Percentiles rank a stretch among this genome's conserved stretches.
These are phyloP conservation scores for Synanthedon andrenaeformis DNA, from an alignment of 2,888 invertebrate genomes.

Conservation along the genomic window DNA sequence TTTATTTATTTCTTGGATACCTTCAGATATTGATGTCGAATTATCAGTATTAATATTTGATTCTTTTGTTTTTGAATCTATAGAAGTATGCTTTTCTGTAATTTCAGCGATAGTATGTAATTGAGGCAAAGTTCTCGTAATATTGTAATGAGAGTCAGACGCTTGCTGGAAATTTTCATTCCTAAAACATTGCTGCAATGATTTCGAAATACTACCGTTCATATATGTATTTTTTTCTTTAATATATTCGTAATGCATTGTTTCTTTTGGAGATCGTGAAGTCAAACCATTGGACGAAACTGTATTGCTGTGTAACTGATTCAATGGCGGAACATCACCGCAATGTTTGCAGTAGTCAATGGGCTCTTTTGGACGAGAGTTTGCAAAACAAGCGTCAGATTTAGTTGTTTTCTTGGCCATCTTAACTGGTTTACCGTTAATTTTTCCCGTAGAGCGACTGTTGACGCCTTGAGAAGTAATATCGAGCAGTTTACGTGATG, in stretches of 20 bases:
- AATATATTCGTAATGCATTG: not conserved
- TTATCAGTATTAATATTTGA: constrained; percentile 16
- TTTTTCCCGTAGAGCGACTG: constrained; percentile 28
- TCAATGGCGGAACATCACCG: constrained; percentile 24
- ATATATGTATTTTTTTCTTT: constrained; percentile 3
- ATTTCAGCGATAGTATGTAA: constrained; percentile 45
- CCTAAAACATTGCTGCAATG: constrained; percentile 41
- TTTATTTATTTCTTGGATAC: constrained; percentile 36
- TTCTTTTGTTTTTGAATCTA: too few species aligned
- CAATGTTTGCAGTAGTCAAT: constrained; percentile 25
- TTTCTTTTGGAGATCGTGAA: not conserved
- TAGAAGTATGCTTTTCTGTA: constrained; percentile 17
- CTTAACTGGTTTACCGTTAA: constrained; percentile 11
- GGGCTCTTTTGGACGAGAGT: constrained; percentile 1
- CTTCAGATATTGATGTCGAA: constrained; percentile 9
- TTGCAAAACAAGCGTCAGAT: constrained; percentile 9
- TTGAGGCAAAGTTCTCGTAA: constrained; percentile 5
- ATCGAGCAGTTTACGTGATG: constrained; percentile 21
- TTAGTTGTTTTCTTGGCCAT: constrained; percentile 29
- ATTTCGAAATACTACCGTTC: constrained; percentile 2
- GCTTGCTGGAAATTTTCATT: constrained; percentile 42
- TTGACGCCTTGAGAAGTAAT: constrained; percentile 20
- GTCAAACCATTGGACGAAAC: too few species aligned
- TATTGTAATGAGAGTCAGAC: constrained; percentile 18
- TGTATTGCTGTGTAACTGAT: too few species aligned